Conservation (phyloP, 2,113 vertebrate species). For the Trachemys scripta region DNA sequence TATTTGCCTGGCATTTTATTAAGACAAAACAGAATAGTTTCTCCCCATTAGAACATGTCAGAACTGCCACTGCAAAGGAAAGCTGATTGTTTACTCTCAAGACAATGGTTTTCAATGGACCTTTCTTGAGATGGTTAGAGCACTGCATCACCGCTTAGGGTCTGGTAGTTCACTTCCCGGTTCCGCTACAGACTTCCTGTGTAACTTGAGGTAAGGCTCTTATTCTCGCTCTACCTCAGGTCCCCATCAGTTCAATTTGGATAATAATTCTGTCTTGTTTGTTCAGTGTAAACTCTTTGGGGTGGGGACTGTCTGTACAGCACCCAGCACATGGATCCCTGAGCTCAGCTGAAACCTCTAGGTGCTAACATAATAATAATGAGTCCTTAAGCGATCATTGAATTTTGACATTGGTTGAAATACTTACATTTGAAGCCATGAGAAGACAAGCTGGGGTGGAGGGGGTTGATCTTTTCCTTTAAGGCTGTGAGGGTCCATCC, state of each 20-base stretch:
- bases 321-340: neutral
- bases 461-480: neutral
- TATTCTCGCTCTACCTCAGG: neutral
- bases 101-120: too few relatives aligned
- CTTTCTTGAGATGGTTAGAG: too few relatives aligned
- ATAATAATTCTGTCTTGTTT: neutral
- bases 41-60: too few relatives aligned
- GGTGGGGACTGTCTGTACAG: neutral
- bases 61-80: too few relatives aligned
- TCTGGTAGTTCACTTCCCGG: too few relatives aligned
- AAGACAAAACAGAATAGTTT: too few relatives aligned
- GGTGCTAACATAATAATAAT: neutral
- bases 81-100: too few relatives aligned
- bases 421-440: neutral
- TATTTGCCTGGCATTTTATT: too few relatives aligned
- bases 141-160: too few relatives aligned
- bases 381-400: neutral
- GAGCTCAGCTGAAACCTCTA: neutral
- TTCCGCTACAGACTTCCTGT: too few relatives aligned
- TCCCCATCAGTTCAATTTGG: neutral
- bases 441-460: neutral
- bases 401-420: neutral
- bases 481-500: neutral
- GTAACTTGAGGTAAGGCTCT: too few relatives aligned
- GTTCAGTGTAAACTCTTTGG: neutral